Base-by-base conservation (phyloP, 2,113 vertebrate genomes). In the Sorex fumeus region DNA sequence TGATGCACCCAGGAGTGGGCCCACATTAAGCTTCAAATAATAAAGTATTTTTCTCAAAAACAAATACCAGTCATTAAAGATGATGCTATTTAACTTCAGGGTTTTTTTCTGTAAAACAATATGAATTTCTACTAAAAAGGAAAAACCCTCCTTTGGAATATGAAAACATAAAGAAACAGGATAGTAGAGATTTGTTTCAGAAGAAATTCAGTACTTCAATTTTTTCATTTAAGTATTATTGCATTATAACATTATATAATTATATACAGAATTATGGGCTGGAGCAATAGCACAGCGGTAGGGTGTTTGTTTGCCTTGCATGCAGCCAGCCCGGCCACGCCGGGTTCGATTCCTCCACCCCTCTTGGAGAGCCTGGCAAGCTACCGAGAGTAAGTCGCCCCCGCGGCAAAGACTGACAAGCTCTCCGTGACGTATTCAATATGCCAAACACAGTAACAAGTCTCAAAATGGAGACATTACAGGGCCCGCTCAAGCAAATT, bases 11-110 rank as follows among this genome's bases (percentile, higher is more conserved):
- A 57, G 53, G 15, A 57, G 53, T 57, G 53, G 19, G 18, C 21
- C 18, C 53, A 57, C 53, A 57, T 57, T 57, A 11, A 57, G 53
- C 53, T 57, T 40, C 23, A 90, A 94, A 92, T 74, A 88, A 69
- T 60, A 62, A 74, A 36, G 34, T 76, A 30, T 80, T 91, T 95
- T 86, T 80, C 75, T 62, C 91, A 95, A 57, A 19, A 57, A 88
- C 90, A 76, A 77, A 80, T 81, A 3, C 67, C 47, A 84, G 8
- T 13, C 40, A 91, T 47, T 94, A 67, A 95, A 93, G 91, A 53
- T 87, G n/a, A 79, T n/a, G 81, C 25, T 53, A 80, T 23, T 87
- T 90, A 84, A 57, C 8, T 85, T 91, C 67, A 60, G 19, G 11
- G 9, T 28, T 83, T 91, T 12, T 90, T 85, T 78, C 28, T 23